Conservation (phyloP, 2,888 invertebrate species). For the Drosophila lutescens region DNA sequence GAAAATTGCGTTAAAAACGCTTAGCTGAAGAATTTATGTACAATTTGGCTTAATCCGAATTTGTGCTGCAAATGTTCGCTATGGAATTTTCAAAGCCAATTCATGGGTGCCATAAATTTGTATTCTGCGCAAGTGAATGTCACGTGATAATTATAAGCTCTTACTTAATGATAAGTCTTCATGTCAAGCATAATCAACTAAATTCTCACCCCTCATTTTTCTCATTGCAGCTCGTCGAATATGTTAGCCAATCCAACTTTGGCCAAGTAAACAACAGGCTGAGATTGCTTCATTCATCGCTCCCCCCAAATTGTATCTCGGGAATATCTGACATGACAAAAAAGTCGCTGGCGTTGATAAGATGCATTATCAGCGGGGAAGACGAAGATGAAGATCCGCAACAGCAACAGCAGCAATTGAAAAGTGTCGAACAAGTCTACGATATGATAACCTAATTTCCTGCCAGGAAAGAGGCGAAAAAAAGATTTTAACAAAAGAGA, state of each 20-base stretch:
- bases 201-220: not conserved
- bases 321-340: constrained; percentile 65
- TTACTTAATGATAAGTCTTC: constrained; percentile 2
- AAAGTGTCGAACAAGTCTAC: constrained; percentile 74
- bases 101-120: constrained; percentile 48
- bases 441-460: constrained; percentile 78
- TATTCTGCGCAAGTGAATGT: not conserved
- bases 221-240: constrained; percentile 17
- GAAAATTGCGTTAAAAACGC: constrained; percentile 65
- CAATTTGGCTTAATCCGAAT: constrained; percentile 50
- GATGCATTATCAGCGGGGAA: constrained; percentile 82
- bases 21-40: constrained; percentile 66
- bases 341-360: constrained; percentile 73
- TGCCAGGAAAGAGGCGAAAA: constrained; percentile 43
- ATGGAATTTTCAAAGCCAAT: constrained; percentile 72
- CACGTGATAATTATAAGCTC: constrained; percentile 2
- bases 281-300: constrained; percentile 32
- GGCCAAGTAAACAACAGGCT: not conserved
- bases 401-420: constrained; percentile 66
- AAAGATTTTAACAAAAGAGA: constrained; percentile 15
- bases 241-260: constrained; percentile 24
- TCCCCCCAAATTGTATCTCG: constrained; percentile 15
- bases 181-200: constrained; percentile 2
- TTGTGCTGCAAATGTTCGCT: constrained; percentile 38
- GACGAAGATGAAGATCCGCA: constrained; percentile 82